Evolutionary conservation across 2,888 invertebrate species (phyloP).

Genomic region (Amphipoea lucens): DNA sequence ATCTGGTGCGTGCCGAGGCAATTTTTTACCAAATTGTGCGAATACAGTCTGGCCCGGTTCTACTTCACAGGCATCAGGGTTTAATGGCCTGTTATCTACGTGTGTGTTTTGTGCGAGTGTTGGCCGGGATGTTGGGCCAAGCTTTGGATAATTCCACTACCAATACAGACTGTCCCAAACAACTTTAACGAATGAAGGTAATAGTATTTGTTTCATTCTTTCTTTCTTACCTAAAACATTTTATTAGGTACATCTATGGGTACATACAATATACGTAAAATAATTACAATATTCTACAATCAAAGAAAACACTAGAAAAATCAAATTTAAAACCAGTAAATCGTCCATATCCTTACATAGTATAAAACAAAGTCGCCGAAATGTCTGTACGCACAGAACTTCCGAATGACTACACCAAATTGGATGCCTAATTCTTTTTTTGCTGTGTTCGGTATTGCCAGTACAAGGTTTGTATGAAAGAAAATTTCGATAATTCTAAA

Average conservation of each 20-base stretch:
- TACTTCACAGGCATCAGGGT: slow-evolving; percentile 38
- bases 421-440: no score
- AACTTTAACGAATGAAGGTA: not conserved
- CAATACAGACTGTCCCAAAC: not conserved
- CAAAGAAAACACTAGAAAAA: not conserved
- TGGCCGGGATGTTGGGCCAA: not conserved
- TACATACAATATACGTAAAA: not conserved
- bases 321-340: not conserved
- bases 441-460: no score
- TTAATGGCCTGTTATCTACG: slow-evolving; percentile 63
- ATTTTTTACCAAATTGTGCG: slow-evolving; percentile 55
- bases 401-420: no score
- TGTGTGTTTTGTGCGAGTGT: slow-evolving; percentile 27
- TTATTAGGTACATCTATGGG: not conserved
- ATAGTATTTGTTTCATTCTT: no score
- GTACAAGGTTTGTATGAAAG: no score
- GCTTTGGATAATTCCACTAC: not conserved
- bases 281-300: not conserved
- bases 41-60: slow-evolving; percentile 39
- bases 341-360: no score
- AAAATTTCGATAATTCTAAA: no score
- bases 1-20: slow-evolving; percentile 50
- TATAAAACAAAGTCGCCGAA: no score
- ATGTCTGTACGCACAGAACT: no score
- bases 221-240: not conserved